phyloP scores from a whole-genome alignment of 1,140 invertebrate species.

The Procambarus clarkii region DNA sequence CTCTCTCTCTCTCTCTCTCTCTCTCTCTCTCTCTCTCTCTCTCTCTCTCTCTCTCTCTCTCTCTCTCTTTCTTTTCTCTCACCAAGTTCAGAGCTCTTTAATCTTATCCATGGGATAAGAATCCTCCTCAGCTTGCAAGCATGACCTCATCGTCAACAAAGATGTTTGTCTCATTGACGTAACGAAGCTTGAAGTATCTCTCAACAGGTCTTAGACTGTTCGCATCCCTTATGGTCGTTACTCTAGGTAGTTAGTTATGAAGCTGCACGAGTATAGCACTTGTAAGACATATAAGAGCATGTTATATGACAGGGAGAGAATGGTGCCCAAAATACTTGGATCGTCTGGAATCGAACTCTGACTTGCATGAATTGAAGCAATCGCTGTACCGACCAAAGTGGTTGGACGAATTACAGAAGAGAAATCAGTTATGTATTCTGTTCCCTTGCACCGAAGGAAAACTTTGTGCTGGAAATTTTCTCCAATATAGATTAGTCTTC shows the following conservation, averaged over 20 bases:
- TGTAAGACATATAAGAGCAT: not conserved
- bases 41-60: not conserved
- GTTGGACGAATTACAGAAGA: no score
- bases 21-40: not conserved
- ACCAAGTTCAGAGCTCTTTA: not conserved
- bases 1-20: not conserved
- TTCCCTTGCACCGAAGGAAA: no score
- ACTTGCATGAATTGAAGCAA: no score
- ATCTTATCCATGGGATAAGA: not conserved
- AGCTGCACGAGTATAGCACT: no score
- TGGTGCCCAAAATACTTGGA: not conserved
- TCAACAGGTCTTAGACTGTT: not conserved
- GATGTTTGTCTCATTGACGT: not conserved
- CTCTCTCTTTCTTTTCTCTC: not conserved
- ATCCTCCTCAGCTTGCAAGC: not conserved
- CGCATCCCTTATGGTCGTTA: not conserved
- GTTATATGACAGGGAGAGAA: not conserved
- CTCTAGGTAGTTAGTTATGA: no score
- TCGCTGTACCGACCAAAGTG: no score
- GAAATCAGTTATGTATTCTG: no score
- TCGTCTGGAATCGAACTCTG: not conserved
- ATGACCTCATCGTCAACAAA: not conserved
- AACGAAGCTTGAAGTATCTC: not conserved
- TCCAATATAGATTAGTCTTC: no score
- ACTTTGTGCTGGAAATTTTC: no score